Evolutionary conservation across 1,140 invertebrate genomes (phyloP), one percentile per base, ranked within the genome.

Genomic region (Drosophila funebris): DNA sequence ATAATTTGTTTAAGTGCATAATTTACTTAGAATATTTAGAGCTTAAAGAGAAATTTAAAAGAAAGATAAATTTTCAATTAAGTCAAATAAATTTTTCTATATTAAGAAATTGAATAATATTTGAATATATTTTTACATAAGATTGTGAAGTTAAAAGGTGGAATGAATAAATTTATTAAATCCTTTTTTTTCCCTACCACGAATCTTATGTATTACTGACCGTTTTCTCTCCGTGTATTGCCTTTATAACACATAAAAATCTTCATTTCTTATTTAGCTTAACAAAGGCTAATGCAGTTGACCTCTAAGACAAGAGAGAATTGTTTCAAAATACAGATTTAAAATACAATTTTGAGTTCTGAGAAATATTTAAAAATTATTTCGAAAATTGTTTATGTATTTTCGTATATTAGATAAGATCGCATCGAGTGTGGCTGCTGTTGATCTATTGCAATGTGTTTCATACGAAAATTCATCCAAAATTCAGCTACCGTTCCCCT

Each of bases 401-500:
- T 6, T 14, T 14, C 3, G 14, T 14, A 24, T 48, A 48, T 24
- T 48, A 48, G 44, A 48, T 48, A 48, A 48, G 44, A 48, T 48
- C 44, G 44, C 29, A 48, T 48, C 44, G 4, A 43, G 4, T 3
- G 7, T 16, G 14, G 16, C 41, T 43, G 41, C 18, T 43, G 44
- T 48, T 48, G 44, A 48, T 29, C 44, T 48, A 48, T 48, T 48
- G 44, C 44, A 52, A 18, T 52, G 14, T 52, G 33, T 50, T 31
- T 31, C 24, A 31, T 33, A 52, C 22, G n/a, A 44, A 22, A 44
- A 16, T 6, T 16, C 29, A 52, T 16, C 29, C 29, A n/a, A 52
- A 52, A 31, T 6, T 52, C 29, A 41, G 5, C 7, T 14, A 6
- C 2, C 37, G 0, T n/a, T 46, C 5, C 7, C 3, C 33, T 2